Base-by-base conservation (phyloP, 2,797 vertebrate genomes). In the Pangasius macronema region DNA sequence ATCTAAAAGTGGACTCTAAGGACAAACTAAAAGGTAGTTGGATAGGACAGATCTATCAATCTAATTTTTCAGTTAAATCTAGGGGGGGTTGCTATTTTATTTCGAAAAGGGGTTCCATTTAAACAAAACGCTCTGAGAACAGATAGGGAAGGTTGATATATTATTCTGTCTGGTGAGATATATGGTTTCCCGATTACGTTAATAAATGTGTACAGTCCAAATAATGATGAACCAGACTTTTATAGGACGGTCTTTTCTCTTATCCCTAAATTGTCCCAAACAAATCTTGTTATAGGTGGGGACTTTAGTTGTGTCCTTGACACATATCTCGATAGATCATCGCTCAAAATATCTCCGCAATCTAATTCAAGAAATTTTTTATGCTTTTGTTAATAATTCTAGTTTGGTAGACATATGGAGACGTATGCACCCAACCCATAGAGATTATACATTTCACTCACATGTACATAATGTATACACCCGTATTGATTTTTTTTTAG, bases 11-110 rank as follows among this genome's bases (percentile, higher is more conserved):
- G 39, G 39, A 39, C 39, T 42, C 42, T 7, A 42, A 42, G 42
- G 42, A 42, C 42, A 42, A 42, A 42, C 42, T 42, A 42, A 42
- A 42, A 42, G 42, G 42, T 36, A 68, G 14, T 36, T 68, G 65
- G 13, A 68, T 68, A 68, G 65, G 65, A 30, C 65, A 36, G 33
- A 68, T 33, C 5, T 18, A 18, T 7, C 16, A 68, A 68, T 68
- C 14, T 0, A 68, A 68, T 68, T 33, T 68, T 36, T 16, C 30
- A 36, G 30, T 68, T 68, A 68, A 68, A 36, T 18, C 65, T 30
- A 67, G 63, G 63, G 63, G 63, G 63, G 63, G 63, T 68, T 36
- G 30, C 65, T 68, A 68, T 68, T 36, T 68, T 36, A 68, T 68
- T 68, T 68, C 3, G n/a, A 30, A 65, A 65, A 65, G 61, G 11